phyloP scores from a whole-genome alignment of 1,140 invertebrate genomes.

The Kradibia gibbosae region DNA sequence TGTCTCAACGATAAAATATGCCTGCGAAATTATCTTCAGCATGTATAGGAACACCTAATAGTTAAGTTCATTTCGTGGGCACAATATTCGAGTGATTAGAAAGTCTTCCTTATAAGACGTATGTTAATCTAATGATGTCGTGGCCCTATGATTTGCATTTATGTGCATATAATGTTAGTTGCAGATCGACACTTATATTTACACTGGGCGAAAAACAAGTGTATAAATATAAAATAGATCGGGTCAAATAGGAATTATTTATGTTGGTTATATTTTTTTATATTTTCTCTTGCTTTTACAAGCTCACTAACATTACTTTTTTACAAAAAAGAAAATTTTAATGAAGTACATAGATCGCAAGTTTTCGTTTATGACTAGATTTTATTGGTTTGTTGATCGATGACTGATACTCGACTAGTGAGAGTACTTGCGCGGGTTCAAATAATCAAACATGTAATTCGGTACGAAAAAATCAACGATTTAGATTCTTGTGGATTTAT shows the following conservation, averaged over 20 bases:
- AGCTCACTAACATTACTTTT: constrained; percentile 33
- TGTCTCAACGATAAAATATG: constrained; percentile 36
- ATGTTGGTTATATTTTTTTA: constrained; percentile 34
- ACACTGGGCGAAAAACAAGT: constrained; percentile 46
- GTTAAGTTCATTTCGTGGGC: not conserved
- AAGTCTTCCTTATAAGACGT: constrained; percentile 57
- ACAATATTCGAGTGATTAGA: constrained; percentile 59
- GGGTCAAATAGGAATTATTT: constrained; percentile 38
- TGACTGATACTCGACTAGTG: constrained; percentile 26
- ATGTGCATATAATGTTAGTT: not conserved
- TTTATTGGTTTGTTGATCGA: constrained; percentile 41
- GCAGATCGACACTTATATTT: constrained; percentile 20
- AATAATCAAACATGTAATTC: not conserved
- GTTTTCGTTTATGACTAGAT: not conserved
- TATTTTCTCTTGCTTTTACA: not conserved
- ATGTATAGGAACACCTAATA: not conserved
- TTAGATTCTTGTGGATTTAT: constrained; percentile 10
- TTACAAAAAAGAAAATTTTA: constrained; percentile 39
- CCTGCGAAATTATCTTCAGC: not conserved
- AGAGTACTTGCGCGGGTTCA: not conserved
- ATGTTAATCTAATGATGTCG: constrained; percentile 50
- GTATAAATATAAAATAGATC: constrained; percentile 45
- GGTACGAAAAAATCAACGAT: constrained; percentile 16
- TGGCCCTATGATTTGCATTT: no score
- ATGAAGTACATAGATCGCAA: constrained; percentile 9